A percentile compares a stretch with the other conserved stretches of the same genome.
These are phyloP conservation scores for Chrosomus eos DNA, from an alignment of 2,797 vertebrate genomes.

Conservation along the genomic window DNA sequence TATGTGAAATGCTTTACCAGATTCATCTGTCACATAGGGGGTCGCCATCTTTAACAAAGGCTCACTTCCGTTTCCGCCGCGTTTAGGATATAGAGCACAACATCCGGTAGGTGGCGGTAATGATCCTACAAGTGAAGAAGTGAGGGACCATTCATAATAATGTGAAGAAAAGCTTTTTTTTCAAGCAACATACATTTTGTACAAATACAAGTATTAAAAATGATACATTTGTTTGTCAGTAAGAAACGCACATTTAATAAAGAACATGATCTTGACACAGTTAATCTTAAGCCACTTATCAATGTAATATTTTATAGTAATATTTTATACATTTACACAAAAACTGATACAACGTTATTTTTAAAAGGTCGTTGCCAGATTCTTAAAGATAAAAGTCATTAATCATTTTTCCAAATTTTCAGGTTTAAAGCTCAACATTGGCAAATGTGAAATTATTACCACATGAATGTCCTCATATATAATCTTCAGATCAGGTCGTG, in stretches of 20 bases:
- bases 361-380: background rate
- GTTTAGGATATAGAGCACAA: background rate
- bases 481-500: background rate
- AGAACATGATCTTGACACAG: too few species aligned
- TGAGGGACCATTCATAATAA: background rate
- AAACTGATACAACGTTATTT: background rate
- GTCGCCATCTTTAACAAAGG: conserved; percentile 90
- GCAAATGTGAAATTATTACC: background rate
- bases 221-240: too few species aligned
- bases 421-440: too few species aligned
- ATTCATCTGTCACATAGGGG: conserved; percentile 94
- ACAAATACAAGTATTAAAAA: too few species aligned
- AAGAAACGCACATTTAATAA: too few species aligned
- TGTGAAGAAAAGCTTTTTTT: background rate
- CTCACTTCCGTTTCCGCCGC: conserved; percentile 45
- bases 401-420: background rate
- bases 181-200: too few species aligned
- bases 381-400: background rate
- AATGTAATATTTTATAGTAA: too few species aligned
- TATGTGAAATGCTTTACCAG: conserved; percentile 80
- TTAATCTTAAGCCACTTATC: too few species aligned
- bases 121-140: background rate
- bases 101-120: background rate
- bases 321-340: too few species aligned
- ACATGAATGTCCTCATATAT: background rate